Base-by-base conservation (phyloP, 2,797 vertebrate genomes). In the Macrochelys suwanniensis region DNA sequence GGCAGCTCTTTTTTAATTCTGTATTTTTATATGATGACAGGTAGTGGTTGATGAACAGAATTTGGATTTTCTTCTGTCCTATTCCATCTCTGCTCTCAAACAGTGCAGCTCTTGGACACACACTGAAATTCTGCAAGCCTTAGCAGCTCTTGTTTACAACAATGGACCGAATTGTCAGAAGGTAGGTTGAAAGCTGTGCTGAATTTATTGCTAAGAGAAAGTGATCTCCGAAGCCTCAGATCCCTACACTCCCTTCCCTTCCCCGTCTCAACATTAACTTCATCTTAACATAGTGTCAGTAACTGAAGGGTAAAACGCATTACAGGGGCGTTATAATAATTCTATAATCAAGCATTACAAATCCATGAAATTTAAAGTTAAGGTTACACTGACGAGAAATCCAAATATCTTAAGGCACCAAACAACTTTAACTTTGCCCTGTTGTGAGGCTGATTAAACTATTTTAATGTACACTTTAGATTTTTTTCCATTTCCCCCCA, bases 21-120 rank as follows among this genome's bases (percentile, higher is more conserved):
- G 11, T 51, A 76, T 45, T 89, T 86, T 95, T 91, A 19, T 91
- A 2, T 89, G 81, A 2, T 0, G 0, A 17, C 95, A 99, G 99
- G 98, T 99, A 65, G 98, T 99, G 93, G 99, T 99, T 93, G 99
- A 99, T 37, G 99, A 99, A 71, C 98, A 98, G 91, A 99, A 98
- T 2, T 88, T 99, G 97, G 98, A 99, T 87, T 98, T 98, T 33
- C 96, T 99, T 51, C 95, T 99, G 91, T 98, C 98, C 0, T 99
- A 99, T 74, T 98, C 98, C 12, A 96, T 98, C 85, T 97, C 97
- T 21, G 99, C 99, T 3, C 94, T 99, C 82, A 98, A 98, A 37
- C 97, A 97, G 5, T 99, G 99, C 97, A 99, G 98, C 85, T 96
- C 98, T 7, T 99, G 99, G 99, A 99, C 99, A 11, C 99, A 99